Conservation (phyloP, 30 jellyfish, hydroid and myxozoan genomes). For the Turritopsis rubra region DNA sequence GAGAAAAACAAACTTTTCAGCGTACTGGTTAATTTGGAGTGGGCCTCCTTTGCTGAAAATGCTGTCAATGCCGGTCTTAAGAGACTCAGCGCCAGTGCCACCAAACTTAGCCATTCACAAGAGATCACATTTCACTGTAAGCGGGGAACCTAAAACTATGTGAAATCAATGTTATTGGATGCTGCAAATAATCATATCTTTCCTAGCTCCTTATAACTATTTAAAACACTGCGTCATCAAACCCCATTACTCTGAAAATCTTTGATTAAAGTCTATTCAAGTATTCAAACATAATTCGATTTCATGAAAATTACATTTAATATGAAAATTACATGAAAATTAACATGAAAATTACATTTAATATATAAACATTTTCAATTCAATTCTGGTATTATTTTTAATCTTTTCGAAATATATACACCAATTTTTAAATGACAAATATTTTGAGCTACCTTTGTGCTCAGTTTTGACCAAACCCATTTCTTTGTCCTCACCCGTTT, state of each 20-base stretch:
- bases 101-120: conserved; percentile 10
- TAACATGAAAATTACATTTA: no score
- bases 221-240: no score
- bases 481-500: neutral
- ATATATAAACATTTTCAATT: no score
- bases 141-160: conserved; percentile 1
- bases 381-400: no score
- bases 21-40: neutral
- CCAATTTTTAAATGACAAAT: neutral
- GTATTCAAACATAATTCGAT: no score
- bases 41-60: neutral
- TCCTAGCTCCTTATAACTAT: no score
- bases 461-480: neutral
- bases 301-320: no score
- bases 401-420: no score
- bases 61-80: conserved; percentile 15
- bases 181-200: neutral
- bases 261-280: no score
- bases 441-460: neutral
- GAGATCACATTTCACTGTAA: neutral
- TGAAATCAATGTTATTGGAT: no score
- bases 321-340: no score
- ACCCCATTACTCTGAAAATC: no score
- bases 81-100: conserved; percentile 20
- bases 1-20: neutral